Conservation (phyloP, 2,113 vertebrate genomes). For the Cynoglossus semilaevis region DNA sequence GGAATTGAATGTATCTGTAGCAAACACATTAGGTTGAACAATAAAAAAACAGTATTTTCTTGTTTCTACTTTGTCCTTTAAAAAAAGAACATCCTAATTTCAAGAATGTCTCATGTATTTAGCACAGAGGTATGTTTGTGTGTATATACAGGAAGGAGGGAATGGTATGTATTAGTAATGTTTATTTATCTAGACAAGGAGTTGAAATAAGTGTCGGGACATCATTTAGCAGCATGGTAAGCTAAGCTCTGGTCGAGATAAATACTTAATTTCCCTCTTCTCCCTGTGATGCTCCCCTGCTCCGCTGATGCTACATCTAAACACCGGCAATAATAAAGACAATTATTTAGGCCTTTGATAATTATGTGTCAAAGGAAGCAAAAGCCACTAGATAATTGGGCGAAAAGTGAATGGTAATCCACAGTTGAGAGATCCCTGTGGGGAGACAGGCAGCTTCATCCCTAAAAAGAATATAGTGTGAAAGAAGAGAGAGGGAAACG, state of each 20-base stretch:
- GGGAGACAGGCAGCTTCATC: conserved; percentile 67
- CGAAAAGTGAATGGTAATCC: conserved; percentile 78
- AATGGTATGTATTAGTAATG: conserved; percentile 47
- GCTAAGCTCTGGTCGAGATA: conserved; percentile 72
- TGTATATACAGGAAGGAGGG: conserved; percentile 21
- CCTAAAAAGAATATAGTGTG: conserved; percentile 62
- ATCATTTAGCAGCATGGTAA: conserved; percentile 72
- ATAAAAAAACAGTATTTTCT: too few relatives aligned
- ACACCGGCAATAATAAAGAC: conserved; percentile 78
- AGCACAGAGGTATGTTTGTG: conserved; percentile 12
- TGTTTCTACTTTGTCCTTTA: too few relatives aligned
- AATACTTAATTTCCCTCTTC: conserved; percentile 75
- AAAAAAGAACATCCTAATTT: too few relatives aligned
- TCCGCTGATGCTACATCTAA: conserved; percentile 68
- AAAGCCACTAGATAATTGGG: conserved; percentile 81
- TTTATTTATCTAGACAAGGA: conserved; percentile 67
- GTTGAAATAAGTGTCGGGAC: conserved; percentile 63
- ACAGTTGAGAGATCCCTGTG: conserved; percentile 73
- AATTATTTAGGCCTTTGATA: conserved; percentile 83
- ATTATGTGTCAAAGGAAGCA: conserved; percentile 80
- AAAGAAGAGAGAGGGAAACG: conserved; percentile 46
- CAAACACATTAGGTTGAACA: too few relatives aligned
- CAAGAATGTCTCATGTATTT: too few relatives aligned
- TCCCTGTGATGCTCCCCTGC: conserved; percentile 64
- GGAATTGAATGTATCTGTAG: too few relatives aligned